Percentiles rank a stretch among this genome's conserved stretches.
phyloP scores from a whole-genome alignment of 2,797 vertebrate genomes.

The Tenualosa thibaudeaui region DNA sequence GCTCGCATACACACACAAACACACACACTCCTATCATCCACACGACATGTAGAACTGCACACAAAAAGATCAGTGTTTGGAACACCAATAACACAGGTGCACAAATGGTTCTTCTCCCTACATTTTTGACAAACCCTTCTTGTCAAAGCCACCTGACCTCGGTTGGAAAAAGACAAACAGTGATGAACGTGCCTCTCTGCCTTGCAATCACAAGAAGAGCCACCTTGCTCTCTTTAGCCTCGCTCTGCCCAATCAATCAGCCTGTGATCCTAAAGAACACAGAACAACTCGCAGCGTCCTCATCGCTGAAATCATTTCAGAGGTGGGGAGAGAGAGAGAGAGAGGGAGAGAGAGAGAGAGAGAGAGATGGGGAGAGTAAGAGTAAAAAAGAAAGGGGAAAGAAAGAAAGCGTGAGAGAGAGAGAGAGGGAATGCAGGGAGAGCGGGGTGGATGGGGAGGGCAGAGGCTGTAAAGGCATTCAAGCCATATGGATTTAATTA shows the following conservation, averaged over 20 bases:
- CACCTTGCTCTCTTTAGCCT: conserved; percentile 6
- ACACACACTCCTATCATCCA: too few relatives aligned
- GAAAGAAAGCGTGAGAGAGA: not conserved
- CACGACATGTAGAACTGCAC: too few relatives aligned
- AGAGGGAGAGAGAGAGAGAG: not conserved
- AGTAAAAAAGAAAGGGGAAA: not conserved
- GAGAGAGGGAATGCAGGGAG: not conserved
- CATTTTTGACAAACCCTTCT: conserved; percentile 2
- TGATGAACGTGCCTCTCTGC: not conserved
- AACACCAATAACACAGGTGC: not conserved
- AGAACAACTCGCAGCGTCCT: conserved; percentile 25
- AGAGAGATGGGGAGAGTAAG: not conserved
- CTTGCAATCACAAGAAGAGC: conserved; percentile 5
- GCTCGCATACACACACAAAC: too few relatives aligned
- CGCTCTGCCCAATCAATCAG: conserved; percentile 18
- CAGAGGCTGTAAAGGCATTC: not conserved
- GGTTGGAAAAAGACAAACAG: not conserved
- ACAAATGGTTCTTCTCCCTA: not conserved
- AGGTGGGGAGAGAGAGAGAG: not conserved
- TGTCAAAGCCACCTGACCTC: not conserved
- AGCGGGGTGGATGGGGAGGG: not conserved
- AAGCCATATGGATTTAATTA: conserved; percentile 75
- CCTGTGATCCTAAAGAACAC: conserved; percentile 10
- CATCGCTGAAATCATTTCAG: conserved; percentile 40
- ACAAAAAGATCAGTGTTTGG: not conserved